These are phyloP conservation scores for Smutsia gigantea DNA, from an alignment of 2,797 vertebrate genomes.

Conservation along the genomic window DNA sequence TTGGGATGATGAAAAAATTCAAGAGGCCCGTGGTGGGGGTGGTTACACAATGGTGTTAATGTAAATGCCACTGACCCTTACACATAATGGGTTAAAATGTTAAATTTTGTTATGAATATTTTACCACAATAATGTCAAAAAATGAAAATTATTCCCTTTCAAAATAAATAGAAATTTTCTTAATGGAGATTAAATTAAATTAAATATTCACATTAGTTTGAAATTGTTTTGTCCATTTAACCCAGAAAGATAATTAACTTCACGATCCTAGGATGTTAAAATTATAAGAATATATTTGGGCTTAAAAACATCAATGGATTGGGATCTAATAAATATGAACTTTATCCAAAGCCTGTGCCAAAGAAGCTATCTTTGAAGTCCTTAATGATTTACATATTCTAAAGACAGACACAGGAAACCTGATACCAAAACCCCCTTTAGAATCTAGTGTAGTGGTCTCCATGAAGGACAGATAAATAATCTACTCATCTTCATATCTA, in stretches of 20 bases:
- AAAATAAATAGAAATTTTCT: neutral
- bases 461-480: neutral
- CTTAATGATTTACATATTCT: neutral
- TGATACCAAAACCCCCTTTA: neutral
- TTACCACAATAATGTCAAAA: neutral
- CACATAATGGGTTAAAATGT: neutral
- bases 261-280: neutral
- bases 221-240: conserved; percentile 33
- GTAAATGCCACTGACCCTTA: neutral
- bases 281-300: neutral
- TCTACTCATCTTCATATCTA: neutral
- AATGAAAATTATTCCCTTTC: neutral
- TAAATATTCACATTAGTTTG: conserved; percentile 25
- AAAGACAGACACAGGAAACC: conserved; percentile 4
- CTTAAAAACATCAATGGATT: neutral
- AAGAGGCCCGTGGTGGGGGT: neutral
- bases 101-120: neutral
- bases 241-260: conserved; percentile 18
- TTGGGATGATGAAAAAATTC: neutral
- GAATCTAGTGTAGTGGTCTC: neutral
- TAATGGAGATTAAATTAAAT: neutral
- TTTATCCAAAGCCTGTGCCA: neutral
- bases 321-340: neutral
- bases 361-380: neutral
- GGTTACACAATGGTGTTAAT: neutral